These are phyloP conservation scores for Tetraneura akinire DNA, from an alignment of 1,140 invertebrate species.

Conservation along the genomic window DNA sequence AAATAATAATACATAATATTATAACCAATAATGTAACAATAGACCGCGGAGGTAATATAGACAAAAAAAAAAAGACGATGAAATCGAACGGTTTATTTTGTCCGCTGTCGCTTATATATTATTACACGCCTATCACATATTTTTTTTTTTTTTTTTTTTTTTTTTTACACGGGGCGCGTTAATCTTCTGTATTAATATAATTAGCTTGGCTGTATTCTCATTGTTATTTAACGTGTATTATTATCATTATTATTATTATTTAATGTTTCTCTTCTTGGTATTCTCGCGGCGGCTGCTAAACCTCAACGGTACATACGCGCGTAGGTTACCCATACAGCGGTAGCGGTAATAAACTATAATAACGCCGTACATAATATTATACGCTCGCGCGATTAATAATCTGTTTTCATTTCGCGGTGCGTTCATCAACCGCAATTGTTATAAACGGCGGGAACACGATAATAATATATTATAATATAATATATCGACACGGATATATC, in stretches of 20 bases:
- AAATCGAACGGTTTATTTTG: constrained; percentile 35
- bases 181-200: not conserved
- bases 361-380: too few relatives aligned
- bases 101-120: not conserved
- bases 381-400: not conserved
- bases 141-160: too few relatives aligned
- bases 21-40: not conserved
- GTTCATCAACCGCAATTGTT: not conserved
- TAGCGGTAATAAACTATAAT: not conserved
- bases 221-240: not conserved
- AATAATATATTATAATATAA: not conserved
- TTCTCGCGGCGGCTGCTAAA: too few relatives aligned
- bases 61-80: not conserved
- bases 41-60: not conserved
- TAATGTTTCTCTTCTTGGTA: not conserved
- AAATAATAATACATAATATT: constrained; percentile 25
- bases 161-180: not conserved
- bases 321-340: not conserved
- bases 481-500: not conserved
- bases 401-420: not conserved
- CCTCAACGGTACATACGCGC: not conserved
- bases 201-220: not conserved
- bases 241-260: not conserved
- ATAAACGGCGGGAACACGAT: not conserved
- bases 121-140: constrained; percentile 8